Evolutionary conservation across 2,797 vertebrate genomes (phyloP), one percentile per base, ranked within the genome.

Genomic region (Notoglanidium macrostoma): DNA sequence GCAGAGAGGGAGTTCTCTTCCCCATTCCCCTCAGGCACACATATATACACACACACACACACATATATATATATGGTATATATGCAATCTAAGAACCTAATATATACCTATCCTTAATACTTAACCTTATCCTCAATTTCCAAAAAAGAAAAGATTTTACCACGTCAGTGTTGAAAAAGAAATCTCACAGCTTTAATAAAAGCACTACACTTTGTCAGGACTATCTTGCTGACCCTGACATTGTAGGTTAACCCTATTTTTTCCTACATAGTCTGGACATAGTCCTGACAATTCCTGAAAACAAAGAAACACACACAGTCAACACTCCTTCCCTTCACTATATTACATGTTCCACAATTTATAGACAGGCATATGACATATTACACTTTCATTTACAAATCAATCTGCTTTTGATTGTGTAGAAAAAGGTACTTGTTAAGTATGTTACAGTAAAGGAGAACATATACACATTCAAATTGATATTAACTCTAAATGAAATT

Each of bases 31-130:
- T 35, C 65, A 80, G 29, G 82, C 32, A 67, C 57, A 82, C 70
- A 86, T 49, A 65, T 35, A 46, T 61, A 79, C 59, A 88, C 21
- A 65, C 55, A 85, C 70, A 86, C 35, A 83, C 46, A 59, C 57
- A 85, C 65, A 44, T 51, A 85, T 46, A 46, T 46, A 46, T 46
- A 49, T 49, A 49, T 49, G 40, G 10, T 49, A 49, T 49, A 10
- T 49, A 10, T 49, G 10, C 49, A 49, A 40, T 40, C 40, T 40
- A 40, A 40, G 40, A 40, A 40, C 40, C 40, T 40, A 40, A 40
- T 40, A 40, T 40, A 40, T 40, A 40, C 40, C 70, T 68, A 67
- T 1, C 1, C 1, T 12, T 32, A 67, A 67, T 67, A 32, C 29
- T 32, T 67, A 29, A 32, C 14, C n/a, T 35, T 70, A 2, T 40